These are phyloP conservation scores for Macrobrachium rosenbergii DNA, from an alignment of 1,140 invertebrate species.

Conservation along the genomic window DNA sequence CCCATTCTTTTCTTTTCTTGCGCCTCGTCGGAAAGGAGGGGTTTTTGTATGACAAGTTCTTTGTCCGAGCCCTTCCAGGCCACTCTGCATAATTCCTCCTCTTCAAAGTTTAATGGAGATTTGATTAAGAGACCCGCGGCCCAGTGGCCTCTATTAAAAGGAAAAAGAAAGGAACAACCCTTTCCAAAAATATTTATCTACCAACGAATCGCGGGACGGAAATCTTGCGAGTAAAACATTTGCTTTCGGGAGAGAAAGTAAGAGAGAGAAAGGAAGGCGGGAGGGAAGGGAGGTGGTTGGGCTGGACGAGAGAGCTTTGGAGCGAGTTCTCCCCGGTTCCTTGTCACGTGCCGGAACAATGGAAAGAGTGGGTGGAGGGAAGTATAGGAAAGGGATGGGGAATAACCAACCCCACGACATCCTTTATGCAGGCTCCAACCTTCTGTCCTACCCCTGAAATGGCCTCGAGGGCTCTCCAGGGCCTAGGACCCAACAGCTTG, in stretches of 20 bases:
- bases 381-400: not conserved
- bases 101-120: too few species aligned
- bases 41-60: too few species aligned
- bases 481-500: too few species aligned
- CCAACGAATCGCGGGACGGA: not conserved
- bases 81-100: too few species aligned
- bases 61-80: too few species aligned
- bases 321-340: too few species aligned
- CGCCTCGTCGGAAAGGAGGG: too few species aligned
- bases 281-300: not conserved
- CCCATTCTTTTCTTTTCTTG: too few species aligned
- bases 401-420: not conserved
- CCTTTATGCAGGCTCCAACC: too few species aligned
- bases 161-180: not conserved
- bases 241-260: not conserved
- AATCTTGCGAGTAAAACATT: slow-evolving; percentile 6
- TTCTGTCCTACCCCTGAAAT: too few species aligned
- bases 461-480: too few species aligned
- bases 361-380: slow-evolving; percentile 1
- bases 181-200: slow-evolving; percentile 18
- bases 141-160: not conserved
- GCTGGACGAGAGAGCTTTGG: not conserved
- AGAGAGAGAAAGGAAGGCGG: not conserved
- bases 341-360: not conserved
- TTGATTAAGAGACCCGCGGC: not conserved